Evolutionary conservation across 2,888 invertebrate species (phyloP).

Genomic region (Diarsia dahlii): DNA sequence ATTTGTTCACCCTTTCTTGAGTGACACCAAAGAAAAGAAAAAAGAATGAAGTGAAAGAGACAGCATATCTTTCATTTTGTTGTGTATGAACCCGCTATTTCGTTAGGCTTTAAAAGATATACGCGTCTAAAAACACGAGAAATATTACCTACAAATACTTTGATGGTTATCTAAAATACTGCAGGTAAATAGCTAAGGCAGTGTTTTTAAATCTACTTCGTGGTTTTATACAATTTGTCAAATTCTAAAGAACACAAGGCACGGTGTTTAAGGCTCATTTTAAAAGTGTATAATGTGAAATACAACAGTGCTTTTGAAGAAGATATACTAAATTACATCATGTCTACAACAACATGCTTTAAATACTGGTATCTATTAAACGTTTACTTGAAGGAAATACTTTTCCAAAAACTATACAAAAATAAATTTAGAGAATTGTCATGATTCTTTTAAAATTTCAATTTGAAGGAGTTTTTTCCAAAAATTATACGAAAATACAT

Average conservation of each 20-base stretch:
- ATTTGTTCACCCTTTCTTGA: not conserved
- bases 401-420: conserved; percentile 34
- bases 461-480: conserved; percentile 1
- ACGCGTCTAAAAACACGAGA: not conserved
- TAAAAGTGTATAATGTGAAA: not conserved
- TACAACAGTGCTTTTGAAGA: not conserved
- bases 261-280: conserved; percentile 50
- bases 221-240: conserved; percentile 18
- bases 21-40: not conserved
- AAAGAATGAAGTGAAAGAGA: not conserved
- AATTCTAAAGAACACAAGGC: conserved; percentile 46
- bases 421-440: conserved; percentile 53
- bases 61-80: not conserved
- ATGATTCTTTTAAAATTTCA: conserved; percentile 36
- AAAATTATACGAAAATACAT: conserved; percentile 50
- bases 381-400: no score
- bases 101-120: not conserved
- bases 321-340: not conserved
- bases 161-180: conserved; percentile 17
- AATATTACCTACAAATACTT: conserved; percentile 24
- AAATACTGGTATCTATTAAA: conserved; percentile 9
- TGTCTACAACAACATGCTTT: conserved; percentile 1
- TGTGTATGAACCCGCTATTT: not conserved
- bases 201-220: not conserved
- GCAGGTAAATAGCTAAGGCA: not conserved